These are phyloP conservation scores for Telmatochromis brachygnathus DNA, from an alignment of 2,113 vertebrate species.

Conservation along the genomic window DNA sequence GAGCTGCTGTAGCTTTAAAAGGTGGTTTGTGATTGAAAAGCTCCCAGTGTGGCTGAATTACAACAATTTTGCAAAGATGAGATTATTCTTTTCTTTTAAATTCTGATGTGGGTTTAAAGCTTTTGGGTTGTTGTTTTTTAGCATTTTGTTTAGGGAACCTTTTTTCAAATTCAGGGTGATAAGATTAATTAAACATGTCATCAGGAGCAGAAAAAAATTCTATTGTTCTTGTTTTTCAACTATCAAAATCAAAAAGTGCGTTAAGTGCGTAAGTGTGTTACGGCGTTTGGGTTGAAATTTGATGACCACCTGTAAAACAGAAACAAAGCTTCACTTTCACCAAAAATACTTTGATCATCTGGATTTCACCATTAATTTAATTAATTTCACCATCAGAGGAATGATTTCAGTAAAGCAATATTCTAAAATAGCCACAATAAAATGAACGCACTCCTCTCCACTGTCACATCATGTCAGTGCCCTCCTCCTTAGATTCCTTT, in stretches of 20 bases:
- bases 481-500: slow-evolving; percentile 24
- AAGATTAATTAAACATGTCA: not conserved
- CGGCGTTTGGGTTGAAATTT: rapidly evolving
- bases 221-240: not conserved
- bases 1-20: not conserved
- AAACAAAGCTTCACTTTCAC: not conserved
- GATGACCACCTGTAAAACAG: not conserved
- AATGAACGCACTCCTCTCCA: not conserved
- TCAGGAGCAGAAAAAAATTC: not conserved
- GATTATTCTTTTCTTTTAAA: not conserved
- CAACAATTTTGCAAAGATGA: not conserved
- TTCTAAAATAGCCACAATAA: not conserved
- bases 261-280: not conserved
- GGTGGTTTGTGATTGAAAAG: not conserved
- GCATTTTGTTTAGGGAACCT: not conserved
- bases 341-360: not conserved
- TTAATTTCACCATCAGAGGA: not conserved
- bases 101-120: not conserved
- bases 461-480: not conserved
- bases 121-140: not conserved
- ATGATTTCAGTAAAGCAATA: not conserved
- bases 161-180: not conserved
- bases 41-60: not conserved
- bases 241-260: not conserved
- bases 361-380: not conserved